Base-by-base conservation (phyloP, 1,140 invertebrate genomes). In the Teleopsis dalmanni region DNA sequence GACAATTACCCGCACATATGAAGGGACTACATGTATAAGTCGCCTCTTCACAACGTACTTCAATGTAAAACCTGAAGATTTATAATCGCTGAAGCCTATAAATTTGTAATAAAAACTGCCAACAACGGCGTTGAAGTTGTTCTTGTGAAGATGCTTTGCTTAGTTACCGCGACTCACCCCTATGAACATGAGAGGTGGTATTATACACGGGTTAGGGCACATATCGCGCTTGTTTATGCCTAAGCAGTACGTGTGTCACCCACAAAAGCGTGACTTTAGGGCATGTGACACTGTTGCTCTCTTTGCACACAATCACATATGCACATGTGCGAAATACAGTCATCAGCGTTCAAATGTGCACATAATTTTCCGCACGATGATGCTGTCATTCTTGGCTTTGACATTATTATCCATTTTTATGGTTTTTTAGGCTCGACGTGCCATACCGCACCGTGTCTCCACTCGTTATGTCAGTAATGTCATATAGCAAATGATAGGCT, bases 331-430 rank as follows among this genome's bases (percentile, higher is more conserved):
- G n/a, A n/a, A 34, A 34, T 34, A 34, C 42, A 29, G 42, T 14
- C 42, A 34, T 31, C 42, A 45, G 27, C 11, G 29, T 45, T 31
- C 33, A 27, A 45, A 25, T 42, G 11, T 16, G 21, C 22, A n/a
- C 22, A 26, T 41, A 41, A 44, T 44, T 44, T 44, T 33, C n/a
- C 25, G 31, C n/a, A 6, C 18, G 27, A 23, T 27, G 27, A 21
- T 29, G 19, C 18, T 16, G 22, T 25, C 4, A 9, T 26, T 6
- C 14, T 23, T 55, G 62, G 59, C 60, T 60, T 65, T 65, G 62
- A 60, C 62, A 65, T 65, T 65, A 65, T 65, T 65, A 65, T 62
- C 61, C 52, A 56, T 57, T 65, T 62, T 65, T 65, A 65, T 65
- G 62, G 58, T 51, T 55, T 53, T 54, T 42, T 52, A 59, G 62